Percentiles rank a stretch among this genome's conserved stretches.
Conservation (phyloP, 2,888 invertebrate genomes). For the Acanthosoma haemorrhoidale region DNA sequence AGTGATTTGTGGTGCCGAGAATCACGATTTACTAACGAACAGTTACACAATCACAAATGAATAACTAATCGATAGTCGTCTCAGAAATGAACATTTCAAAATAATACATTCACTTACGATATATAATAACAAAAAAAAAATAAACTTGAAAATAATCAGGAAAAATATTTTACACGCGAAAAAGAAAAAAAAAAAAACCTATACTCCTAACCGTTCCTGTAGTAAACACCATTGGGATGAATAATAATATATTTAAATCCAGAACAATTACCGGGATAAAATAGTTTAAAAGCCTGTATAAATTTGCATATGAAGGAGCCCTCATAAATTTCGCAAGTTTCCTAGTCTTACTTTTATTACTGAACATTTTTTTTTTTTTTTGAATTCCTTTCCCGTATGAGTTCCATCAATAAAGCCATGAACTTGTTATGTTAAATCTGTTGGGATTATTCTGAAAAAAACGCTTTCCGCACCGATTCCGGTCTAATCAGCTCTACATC, state of each 20-base stretch:
- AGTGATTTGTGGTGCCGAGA: too few relatives aligned
- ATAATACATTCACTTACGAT: too few relatives aligned
- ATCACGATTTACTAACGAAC: too few relatives aligned
- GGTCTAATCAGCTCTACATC: too few relatives aligned
- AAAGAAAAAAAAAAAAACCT: too few relatives aligned
- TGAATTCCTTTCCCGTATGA: not conserved
- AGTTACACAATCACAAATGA: too few relatives aligned
- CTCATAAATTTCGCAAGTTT: not conserved
- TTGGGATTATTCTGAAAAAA: too few relatives aligned
- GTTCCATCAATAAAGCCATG: not conserved
- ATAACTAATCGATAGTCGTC: too few relatives aligned
- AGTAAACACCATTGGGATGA: conserved; percentile 7
- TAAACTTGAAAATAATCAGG: not conserved
- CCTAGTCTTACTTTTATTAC: not conserved
- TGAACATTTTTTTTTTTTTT: not conserved
- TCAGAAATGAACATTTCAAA: too few relatives aligned
- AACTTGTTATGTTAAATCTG: not conserved
- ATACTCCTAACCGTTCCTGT: not conserved
- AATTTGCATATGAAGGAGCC: not conserved
- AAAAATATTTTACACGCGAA: not conserved
- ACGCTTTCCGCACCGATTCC: too few relatives aligned
- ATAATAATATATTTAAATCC: not conserved
- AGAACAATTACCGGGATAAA: not conserved
- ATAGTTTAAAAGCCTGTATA: conserved; percentile 1
- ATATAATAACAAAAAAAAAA: too few relatives aligned